Evolutionary conservation across 2,113 vertebrate genomes (phyloP), one percentile per base, ranked within the genome.

Genomic region (rat (Rattus norvegicus)): DNA sequence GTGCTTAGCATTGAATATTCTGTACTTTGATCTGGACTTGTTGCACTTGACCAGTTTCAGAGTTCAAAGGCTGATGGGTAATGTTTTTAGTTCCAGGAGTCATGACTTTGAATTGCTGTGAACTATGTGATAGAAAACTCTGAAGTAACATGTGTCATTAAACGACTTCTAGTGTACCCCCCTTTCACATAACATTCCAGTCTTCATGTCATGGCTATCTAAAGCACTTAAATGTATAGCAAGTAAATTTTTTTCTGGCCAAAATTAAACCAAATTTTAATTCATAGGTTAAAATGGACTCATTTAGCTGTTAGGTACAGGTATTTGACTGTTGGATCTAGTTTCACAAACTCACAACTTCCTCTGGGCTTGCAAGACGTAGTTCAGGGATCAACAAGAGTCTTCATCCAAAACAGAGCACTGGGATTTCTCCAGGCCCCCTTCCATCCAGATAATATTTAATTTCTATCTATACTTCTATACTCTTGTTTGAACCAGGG

Each of bases 91-190:
- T 92, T 95, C 43, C 54, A 59, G n/a, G 65, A 61, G 28, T 95
- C 92, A 91, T 81, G 70, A 90, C 88, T 96, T 84, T 92, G 81
- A 95, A 91, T 92, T 83, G 77, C 94, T 75, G 6, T 93, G 36
- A 91, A 97, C 39, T 86, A 79, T 84, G 67, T 11, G 67, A n/a
- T 39, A 83, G 72, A 75, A 75, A 47, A 20, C 69, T 93, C 75
- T 86, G 69, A 72, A 89, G 93, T 86, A 67, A 88, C n/a, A 93
- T 30, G 14, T 76, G 70, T 77, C 70, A 73, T 73, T 92, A 97
- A 94, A 72, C 70, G 81, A 95, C 92, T 92, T 95, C 76, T 91
- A 91, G 92, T 75, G 6, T 49, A 39, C 81, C 61, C 95, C 85
- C 24, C 7, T 83, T 88, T 98, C 94, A 88, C 13, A 33, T 97